Evolutionary conservation across 2,797 vertebrate species (phyloP), one percentile per base, ranked within the genome.

Genomic region (Iguana delicatissima): DNA sequence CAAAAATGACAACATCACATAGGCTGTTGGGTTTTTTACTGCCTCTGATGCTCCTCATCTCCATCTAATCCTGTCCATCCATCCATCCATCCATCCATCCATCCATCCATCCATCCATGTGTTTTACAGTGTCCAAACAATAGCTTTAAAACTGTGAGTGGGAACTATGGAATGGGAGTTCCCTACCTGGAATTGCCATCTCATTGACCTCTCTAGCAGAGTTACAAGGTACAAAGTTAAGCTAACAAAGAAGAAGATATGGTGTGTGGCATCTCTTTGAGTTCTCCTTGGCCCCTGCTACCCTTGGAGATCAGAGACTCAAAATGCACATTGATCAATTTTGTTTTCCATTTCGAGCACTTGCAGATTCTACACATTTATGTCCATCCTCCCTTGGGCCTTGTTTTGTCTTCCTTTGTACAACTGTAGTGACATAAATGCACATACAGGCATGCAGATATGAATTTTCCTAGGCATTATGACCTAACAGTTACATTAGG

Each of bases 211-310:
- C 46, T 8, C n/a, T 22, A 57, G 9, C 50, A 26, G 1, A 29
- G 13, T 59, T 35, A 24, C 13, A 14, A n/a, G 1, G 6, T 26
- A 14, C n/a, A 16, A 42, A 26, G 50, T 20, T 64, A 7, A 26
- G 16, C 69, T n/a, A 24, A 62, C 55, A 64, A 76, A 62, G 16
- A 76, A 62, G 16, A 62, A 26, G 79, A 74, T 13, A 72, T 20
- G 1, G 4, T 20, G 10, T 38, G 8, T 16, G 1, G 2, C 1
- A 7, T 89, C 81, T 76, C 88, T 89, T 89, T 89, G 80, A 89
- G 72, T 7, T 89, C 88, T 84, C 69, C 81, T 89, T 89, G 88
- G 55, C 88, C 55, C 20, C 88, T 2, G 12, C 16, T 77, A 52
- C 55, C 73, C 81, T 89, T 26, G 46, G 55, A 89, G 67, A 32